Evolutionary conservation across 2,888 invertebrate species (phyloP), one percentile per base, ranked within the genome.

Genomic region (Trileptium ribeirensis): DNA sequence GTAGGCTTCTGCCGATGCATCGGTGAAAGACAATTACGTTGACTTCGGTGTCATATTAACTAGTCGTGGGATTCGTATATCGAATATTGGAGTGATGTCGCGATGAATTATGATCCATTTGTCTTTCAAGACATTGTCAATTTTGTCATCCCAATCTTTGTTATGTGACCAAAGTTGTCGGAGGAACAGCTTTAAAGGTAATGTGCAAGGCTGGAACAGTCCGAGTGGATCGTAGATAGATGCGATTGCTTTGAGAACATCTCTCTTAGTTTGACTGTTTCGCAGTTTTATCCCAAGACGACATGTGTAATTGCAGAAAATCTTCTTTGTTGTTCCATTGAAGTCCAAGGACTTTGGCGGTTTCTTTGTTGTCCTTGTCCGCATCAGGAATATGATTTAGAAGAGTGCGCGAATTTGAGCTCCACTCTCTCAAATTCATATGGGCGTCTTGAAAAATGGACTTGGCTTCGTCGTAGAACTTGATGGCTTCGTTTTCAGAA

Each of bases 81-180:
- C n/a, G n/a, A n/a, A n/a, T n/a, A n/a, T n/a, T n/a, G n/a, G n/a
- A n/a, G n/a, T n/a, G n/a, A n/a, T n/a, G n/a, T n/a, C n/a, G n/a
- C n/a, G n/a, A n/a, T n/a, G n/a, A n/a, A n/a, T n/a, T n/a, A n/a
- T n/a, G n/a, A n/a, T n/a, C n/a, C n/a, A n/a, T n/a, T n/a, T n/a
- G n/a, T n/a, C n/a, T n/a, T n/a, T n/a, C n/a, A n/a, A n/a, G n/a
- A n/a, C n/a, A n/a, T n/a, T n/a, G n/a, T n/a, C n/a, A n/a, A n/a
- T n/a, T n/a, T n/a, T n/a, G n/a, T n/a, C n/a, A n/a, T 86, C 86
- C 86, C 86, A 86, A 0, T 75, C 82, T 1, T 83, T 3, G 0
- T 83, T 78, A 24, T 67, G 37, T 31, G 79, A 79, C 85, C 86
- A 87, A 0, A 86, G 39, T 19, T 82, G 36, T 82, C 86, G 86